Percentiles rank a stretch among this genome's conserved stretches.
These are phyloP conservation scores for Myotis myotis DNA, from an alignment of 2,797 vertebrate genomes.

Conservation along the genomic window DNA sequence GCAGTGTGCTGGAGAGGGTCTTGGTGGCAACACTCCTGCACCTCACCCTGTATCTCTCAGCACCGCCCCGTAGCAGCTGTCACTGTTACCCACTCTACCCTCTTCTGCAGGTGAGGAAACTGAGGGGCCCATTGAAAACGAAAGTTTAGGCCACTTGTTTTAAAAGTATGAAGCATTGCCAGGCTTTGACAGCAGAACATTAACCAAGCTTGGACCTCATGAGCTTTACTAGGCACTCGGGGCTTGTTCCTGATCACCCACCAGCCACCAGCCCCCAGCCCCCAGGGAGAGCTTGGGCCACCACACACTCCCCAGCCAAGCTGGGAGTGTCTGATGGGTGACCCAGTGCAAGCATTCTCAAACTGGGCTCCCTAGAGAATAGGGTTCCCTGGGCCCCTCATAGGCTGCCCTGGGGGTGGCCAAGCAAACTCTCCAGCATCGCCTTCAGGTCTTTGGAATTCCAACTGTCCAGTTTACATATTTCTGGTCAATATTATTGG, in stretches of 20 bases:
- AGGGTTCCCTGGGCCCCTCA: neutral
- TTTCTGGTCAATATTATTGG: neutral
- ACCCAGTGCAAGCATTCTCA: neutral
- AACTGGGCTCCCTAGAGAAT: neutral
- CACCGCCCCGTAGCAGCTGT: fast-evolving
- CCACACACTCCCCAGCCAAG: neutral
- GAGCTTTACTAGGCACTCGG: neutral
- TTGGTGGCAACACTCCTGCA: neutral
- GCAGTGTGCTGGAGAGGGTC: too few relatives aligned
- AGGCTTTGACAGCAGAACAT: neutral
- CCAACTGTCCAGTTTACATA: neutral
- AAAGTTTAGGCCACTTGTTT: neutral
- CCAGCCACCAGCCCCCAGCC: neutral
- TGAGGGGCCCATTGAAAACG: neutral
- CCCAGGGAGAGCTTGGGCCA: neutral
- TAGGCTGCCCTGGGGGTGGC: neutral
- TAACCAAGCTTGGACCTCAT: neutral
- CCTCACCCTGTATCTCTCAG: neutral
- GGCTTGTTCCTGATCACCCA: neutral
- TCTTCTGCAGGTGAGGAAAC: neutral
- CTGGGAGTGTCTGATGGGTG: too few relatives aligned
- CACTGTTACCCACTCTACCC: fast-evolving
- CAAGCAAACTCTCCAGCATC: neutral
- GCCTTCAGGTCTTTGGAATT: neutral
- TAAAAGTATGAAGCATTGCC: neutral